These are phyloP conservation scores for Orientallactaga bullata DNA, from an alignment of 2,113 vertebrate genomes.

Conservation along the genomic window DNA sequence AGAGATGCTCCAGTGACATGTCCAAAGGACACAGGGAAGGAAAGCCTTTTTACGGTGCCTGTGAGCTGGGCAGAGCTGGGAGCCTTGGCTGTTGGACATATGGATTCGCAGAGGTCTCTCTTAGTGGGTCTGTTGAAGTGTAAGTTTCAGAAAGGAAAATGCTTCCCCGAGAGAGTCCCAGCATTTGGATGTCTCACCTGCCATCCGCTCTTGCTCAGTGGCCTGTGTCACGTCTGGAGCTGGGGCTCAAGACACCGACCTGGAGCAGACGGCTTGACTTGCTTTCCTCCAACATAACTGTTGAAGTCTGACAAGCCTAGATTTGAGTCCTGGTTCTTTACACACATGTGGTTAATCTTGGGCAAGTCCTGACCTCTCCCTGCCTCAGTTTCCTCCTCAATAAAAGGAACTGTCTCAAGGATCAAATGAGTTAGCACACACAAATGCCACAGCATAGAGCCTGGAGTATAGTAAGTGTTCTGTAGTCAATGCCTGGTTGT, in stretches of 20 bases:
- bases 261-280: rapidly evolving
- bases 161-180: neutral
- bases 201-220: rapidly evolving
- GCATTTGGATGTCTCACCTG: neutral
- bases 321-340: neutral
- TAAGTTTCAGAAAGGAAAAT: neutral
- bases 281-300: neutral
- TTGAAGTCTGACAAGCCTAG: neutral
- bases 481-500: rapidly evolving
- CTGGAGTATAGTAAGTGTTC: rapidly evolving
- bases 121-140: neutral
- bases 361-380: neutral
- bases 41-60: neutral
- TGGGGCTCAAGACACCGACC: neutral
- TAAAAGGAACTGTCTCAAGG: neutral
- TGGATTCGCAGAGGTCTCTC: neutral
- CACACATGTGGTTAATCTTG: neutral
- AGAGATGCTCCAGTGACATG: neutral
- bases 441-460: neutral
- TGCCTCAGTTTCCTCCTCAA: conserved; percentile 56
- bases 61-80: neutral
- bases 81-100: rapidly evolving
- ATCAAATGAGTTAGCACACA: neutral
- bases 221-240: neutral
- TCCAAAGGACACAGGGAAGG: neutral